Evolutionary conservation across 92 coral and sea anemone species (phyloP), one percentile per base, ranked within the genome.

Genomic region (Epizoanthus stellaris): DNA sequence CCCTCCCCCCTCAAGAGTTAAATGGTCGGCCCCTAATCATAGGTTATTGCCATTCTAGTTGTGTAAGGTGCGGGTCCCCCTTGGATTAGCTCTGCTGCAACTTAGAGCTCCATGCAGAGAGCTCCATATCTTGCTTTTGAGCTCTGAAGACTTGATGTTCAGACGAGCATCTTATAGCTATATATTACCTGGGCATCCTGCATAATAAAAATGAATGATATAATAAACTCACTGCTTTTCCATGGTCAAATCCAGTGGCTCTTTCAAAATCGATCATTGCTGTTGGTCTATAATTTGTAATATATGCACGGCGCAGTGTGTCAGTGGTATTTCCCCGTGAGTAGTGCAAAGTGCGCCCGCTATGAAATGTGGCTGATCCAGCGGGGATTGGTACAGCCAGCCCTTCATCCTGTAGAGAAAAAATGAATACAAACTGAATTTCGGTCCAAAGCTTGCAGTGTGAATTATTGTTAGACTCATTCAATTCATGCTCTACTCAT

Each of bases 271-370:
- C 81, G 6, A 90, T 88, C 93, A 90, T 90, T 45, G 85, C 61
- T 5, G 64, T 88, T 6, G 93, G 93, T 40, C 93, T 75, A 62
- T 82, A 90, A 36, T 90, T 90, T 16, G 90, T 87, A 30, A 90
- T 90, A 66, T 81, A 90, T 4, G 93, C 93, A 47, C 93, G 77
- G 12, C 93, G 84, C 36, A 25, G 20, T 6, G 56, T 39, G 25
- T 76, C 70, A 2, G 93, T 90, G 13, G 39, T 75, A 52, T 90
- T 90, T 25, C 93, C 93, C 49, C 93, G 93, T 5, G 87, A 80
- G 63, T 90, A 90, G 88, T 90, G 93, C 19, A 90, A 80, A 8
- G 93, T 90, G 16, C 90, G 90, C 15, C 93, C 93, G 23, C 75
- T 49, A 65, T 90, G 93, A 60, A 87, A 82, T 20, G 90, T 81